These are phyloP conservation scores for Dysdera silvatica DNA, from an alignment of 1,140 invertebrate genomes.

Conservation along the genomic window DNA sequence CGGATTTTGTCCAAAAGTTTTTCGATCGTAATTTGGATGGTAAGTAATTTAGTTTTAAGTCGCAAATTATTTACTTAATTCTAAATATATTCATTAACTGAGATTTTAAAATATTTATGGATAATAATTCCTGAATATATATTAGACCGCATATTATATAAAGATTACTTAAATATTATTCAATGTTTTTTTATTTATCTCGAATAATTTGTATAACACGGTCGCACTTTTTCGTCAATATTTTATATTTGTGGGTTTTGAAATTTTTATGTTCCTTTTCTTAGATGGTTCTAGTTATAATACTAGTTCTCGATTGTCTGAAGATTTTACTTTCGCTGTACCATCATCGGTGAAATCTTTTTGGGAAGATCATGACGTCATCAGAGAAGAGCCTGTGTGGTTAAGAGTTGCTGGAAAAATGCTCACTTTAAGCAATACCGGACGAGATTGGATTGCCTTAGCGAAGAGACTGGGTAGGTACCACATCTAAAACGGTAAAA, in stretches of 20 bases:
- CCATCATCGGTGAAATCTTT: conserved; percentile 6
- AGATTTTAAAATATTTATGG: too few species aligned
- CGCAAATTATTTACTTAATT: neutral
- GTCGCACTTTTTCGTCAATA: too few species aligned
- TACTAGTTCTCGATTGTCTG: too few species aligned
- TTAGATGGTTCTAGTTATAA: too few species aligned
- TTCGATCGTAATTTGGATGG: conserved; percentile 35
- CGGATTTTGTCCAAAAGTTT: conserved; percentile 41
- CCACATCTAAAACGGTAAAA: neutral
- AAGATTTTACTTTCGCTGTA: too few species aligned
- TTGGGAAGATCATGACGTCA: conserved; percentile 24
- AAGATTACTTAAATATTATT: too few species aligned
- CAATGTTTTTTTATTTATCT: too few species aligned
- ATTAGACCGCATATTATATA: too few species aligned
- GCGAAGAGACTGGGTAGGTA: conserved; percentile 41
- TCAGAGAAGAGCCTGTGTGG: conserved; percentile 39
- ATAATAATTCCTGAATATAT: too few species aligned
- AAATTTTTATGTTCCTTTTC: too few species aligned
- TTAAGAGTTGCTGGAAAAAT: conserved; percentile 46
- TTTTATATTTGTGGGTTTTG: too few species aligned
- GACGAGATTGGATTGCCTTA: conserved; percentile 45
- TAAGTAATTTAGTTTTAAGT: conserved; percentile 5
- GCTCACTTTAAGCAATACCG: conserved; percentile 37
- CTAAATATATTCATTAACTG: neutral
- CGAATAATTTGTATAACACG: too few species aligned